These are phyloP conservation scores for Sarcophaga bullata DNA, from an alignment of 1,140 invertebrate genomes.

Conservation along the genomic window DNA sequence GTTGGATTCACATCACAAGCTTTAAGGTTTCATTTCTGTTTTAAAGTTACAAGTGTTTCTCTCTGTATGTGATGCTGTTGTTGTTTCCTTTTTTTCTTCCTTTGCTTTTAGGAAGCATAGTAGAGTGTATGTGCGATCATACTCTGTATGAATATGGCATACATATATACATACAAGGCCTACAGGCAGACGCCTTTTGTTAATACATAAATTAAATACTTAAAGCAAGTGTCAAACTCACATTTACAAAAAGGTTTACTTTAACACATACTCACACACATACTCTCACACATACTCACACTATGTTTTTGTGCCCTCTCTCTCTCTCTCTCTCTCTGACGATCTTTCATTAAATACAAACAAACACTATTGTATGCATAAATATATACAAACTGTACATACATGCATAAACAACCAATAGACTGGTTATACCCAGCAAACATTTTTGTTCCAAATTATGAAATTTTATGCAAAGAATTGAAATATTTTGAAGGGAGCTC, in stretches of 20 bases:
- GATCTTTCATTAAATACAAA: background rate
- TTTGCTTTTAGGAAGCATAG: background rate
- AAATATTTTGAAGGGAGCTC: too few species aligned
- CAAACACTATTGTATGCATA: background rate
- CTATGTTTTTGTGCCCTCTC: too few species aligned
- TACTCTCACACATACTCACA: background rate
- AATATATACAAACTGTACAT: background rate
- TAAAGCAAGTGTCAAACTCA: constrained; percentile 39
- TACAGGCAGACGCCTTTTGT: constrained; percentile 30
- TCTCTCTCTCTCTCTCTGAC: too few species aligned
- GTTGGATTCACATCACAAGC: background rate
- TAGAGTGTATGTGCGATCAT: background rate
- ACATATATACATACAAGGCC: background rate
- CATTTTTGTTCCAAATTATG: too few species aligned
- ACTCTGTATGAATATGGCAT: background rate
- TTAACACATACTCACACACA: background rate
- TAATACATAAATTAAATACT: constrained; percentile 35
- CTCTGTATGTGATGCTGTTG: background rate
- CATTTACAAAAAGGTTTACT: constrained; percentile 33
- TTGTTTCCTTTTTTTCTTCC: too few species aligned
- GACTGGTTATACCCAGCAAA: background rate
- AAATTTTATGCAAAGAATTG: too few species aligned
- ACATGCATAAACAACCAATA: background rate
- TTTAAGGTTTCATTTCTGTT: background rate
- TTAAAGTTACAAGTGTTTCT: background rate